A percentile compares a stretch with the other conserved stretches of the same genome.
These are phyloP conservation scores for Perodicticus potto DNA, from an alignment of 2,797 vertebrate genomes.

Conservation along the genomic window DNA sequence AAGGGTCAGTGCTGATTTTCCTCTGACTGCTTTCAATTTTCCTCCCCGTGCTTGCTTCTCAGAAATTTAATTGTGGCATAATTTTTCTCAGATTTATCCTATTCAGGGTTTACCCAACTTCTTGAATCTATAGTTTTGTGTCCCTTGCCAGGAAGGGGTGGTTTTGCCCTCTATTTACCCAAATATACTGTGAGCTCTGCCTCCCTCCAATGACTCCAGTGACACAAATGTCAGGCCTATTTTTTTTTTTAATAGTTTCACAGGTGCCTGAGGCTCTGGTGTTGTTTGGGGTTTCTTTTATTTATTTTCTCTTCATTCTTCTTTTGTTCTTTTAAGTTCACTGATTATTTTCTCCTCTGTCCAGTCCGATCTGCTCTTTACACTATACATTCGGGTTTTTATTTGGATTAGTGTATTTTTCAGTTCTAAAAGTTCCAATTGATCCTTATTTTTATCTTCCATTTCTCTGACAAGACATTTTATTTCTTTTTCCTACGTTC, in stretches of 20 bases:
- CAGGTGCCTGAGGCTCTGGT: neutral
- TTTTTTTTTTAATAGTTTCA: neutral
- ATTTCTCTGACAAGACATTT: neutral
- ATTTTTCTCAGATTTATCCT: neutral
- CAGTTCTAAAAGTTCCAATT: neutral
- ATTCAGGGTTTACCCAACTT: neutral
- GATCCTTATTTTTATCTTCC: neutral
- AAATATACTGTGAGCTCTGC: neutral
- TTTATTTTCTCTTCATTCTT: neutral
- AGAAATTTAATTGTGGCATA: neutral
- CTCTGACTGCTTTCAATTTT: neutral
- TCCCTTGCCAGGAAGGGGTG: neutral
- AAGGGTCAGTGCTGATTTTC: neutral
- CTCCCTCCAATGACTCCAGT: neutral
- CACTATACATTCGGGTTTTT: neutral
- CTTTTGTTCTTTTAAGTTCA: neutral
- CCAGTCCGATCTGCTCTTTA: neutral
- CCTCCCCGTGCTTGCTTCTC: neutral
- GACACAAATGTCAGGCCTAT: neutral
- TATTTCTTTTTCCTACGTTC: neutral
- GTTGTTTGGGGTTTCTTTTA: neutral
- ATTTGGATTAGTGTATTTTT: neutral
- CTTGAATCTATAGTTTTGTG: neutral
- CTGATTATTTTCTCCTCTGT: neutral
- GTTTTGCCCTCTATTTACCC: neutral